phyloP scores from a whole-genome alignment of 2,797 vertebrate species.

The Acanthis flammea region DNA sequence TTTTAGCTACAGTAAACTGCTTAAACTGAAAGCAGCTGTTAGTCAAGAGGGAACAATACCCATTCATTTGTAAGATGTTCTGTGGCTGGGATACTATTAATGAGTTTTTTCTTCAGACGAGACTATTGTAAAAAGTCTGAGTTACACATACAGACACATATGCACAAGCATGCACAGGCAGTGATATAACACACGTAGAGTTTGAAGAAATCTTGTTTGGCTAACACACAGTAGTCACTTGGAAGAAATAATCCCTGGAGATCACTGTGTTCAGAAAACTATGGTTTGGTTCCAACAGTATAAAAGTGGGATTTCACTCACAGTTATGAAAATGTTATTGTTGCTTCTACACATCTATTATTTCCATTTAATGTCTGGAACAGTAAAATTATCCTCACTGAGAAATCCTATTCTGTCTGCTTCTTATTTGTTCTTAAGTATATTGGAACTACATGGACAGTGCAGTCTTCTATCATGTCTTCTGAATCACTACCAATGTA shows the following conservation, averaged over 20 bases:
- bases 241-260: not conserved
- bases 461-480: not conserved
- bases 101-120: conserved; percentile 25
- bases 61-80: conserved; percentile 60
- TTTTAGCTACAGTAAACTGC: conserved; percentile 70
- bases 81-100: conserved; percentile 30
- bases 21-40: conserved; percentile 78
- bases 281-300: not conserved
- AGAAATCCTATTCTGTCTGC: not conserved
- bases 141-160: not conserved
- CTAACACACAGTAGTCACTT: conserved; percentile 5
- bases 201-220: conserved; percentile 1
- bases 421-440: not conserved
- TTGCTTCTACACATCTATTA: conserved; percentile 1
- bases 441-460: not conserved
- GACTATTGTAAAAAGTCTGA: not conserved
- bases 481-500: not conserved
- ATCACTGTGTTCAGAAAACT: not conserved
- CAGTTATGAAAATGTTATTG: conserved; percentile 27
- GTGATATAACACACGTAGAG: not conserved
- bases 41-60: conserved; percentile 43
- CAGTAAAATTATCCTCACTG: not conserved
- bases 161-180: not conserved
- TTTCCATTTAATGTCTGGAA: not conserved
- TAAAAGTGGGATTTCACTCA: not conserved